These are phyloP conservation scores for Pangasius sanitwongsei DNA, from an alignment of 2,797 vertebrate species.

Conservation along the genomic window DNA sequence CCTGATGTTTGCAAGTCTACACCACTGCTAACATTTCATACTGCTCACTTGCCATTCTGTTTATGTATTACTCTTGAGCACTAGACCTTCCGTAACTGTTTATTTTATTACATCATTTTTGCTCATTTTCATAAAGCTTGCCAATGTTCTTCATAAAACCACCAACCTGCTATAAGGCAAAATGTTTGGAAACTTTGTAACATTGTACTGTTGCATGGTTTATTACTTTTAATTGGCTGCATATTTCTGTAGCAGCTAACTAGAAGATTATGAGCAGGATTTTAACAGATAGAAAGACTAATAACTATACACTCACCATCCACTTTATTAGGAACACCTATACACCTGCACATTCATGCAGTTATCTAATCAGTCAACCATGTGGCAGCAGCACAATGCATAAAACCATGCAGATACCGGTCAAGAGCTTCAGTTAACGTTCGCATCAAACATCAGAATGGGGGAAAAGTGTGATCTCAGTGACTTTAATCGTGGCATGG, in stretches of 20 bases:
- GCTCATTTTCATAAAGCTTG: not conserved
- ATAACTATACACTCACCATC: not conserved
- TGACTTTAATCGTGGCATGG: too few species aligned
- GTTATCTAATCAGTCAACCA: too few species aligned
- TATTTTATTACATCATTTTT: not conserved
- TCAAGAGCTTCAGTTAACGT: too few species aligned
- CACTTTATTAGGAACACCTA: too few species aligned
- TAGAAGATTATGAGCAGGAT: not conserved
- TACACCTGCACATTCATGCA: too few species aligned
- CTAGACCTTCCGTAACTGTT: not conserved
- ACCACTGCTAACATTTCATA: not conserved
- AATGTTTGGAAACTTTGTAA: not conserved
- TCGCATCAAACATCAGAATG: too few species aligned
- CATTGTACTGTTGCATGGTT: not conserved
- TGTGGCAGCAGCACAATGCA: too few species aligned
- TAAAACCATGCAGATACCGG: too few species aligned
- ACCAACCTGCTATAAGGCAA: not conserved
- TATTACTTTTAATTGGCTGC: not conserved
- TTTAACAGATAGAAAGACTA: not conserved
- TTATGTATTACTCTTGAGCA: not conserved
- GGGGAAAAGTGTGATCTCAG: too few species aligned
- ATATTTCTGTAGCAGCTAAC: not conserved
- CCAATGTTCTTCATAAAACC: not conserved
- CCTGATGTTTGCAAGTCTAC: not conserved
- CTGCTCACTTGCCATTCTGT: not conserved